Evolutionary conservation across 2,888 invertebrate species (phyloP).

Genomic region (Volucella zonaria): DNA sequence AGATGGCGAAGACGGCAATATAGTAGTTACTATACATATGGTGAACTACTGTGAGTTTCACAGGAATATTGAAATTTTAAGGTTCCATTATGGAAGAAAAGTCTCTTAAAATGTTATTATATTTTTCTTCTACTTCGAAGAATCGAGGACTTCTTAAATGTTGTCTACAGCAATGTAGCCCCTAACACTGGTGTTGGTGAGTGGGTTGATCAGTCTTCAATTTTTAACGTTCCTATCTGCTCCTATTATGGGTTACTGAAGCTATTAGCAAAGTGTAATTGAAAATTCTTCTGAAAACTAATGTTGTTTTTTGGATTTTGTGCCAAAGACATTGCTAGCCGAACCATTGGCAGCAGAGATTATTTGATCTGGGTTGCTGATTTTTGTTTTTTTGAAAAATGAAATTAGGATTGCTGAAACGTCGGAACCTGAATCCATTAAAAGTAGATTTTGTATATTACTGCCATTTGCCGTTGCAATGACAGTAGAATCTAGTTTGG

Average conservation of each 20-base stretch:
- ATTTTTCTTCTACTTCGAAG: constrained; percentile 4
- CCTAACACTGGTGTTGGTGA: neutral
- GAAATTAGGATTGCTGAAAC: constrained; percentile 14
- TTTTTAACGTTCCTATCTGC: constrained; percentile 52
- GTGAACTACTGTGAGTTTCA: constrained; percentile 29
- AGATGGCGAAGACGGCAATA: too few relatives aligned
- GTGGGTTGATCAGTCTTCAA: constrained; percentile 21
- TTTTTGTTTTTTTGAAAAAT: neutral
- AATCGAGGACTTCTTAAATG: constrained; percentile 9
- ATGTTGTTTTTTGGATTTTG: neutral
- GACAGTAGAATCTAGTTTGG: neutral
- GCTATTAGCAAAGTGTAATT: constrained; percentile 43
- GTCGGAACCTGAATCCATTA: constrained; percentile 38
- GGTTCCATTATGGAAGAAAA: neutral
- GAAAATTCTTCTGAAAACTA: constrained; percentile 34
- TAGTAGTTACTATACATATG: constrained; percentile 19
- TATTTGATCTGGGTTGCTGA: neutral
- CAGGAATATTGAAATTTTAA: too few relatives aligned
- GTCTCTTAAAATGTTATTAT: constrained; percentile 4
- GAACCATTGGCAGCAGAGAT: constrained; percentile 50
- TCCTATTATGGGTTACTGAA: constrained; percentile 53
- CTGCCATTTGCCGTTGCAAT: constrained; percentile 15
- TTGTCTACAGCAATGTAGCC: neutral
- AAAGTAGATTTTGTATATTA: neutral
- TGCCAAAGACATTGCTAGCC: constrained; percentile 24